Conservation (phyloP, 2,113 vertebrate genomes). For the Charina bottae region DNA sequence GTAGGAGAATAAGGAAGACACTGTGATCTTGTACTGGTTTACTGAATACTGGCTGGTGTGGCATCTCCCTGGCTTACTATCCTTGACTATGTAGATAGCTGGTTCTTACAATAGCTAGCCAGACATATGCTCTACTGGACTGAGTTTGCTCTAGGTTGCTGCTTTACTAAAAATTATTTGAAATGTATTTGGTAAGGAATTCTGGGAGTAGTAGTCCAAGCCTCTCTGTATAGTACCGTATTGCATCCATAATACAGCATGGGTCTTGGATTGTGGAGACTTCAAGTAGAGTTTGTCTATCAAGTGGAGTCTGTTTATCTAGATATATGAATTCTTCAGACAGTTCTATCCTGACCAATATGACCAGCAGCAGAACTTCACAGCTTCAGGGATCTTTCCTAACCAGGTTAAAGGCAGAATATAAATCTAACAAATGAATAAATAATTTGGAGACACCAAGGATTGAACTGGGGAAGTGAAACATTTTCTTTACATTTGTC, state of each 20-base stretch:
- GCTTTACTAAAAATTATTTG: slow-evolving; percentile 41
- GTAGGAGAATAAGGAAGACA: rapidly evolving
- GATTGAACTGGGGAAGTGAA: not conserved
- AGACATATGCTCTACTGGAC: slow-evolving; percentile 23
- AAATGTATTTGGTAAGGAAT: slow-evolving; percentile 40
- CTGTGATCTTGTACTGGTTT: not conserved
- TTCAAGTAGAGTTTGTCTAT: not conserved
- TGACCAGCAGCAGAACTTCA: not conserved
- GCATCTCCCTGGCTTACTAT: not conserved
- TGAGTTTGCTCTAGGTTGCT: slow-evolving; percentile 30
- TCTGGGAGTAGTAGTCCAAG: not conserved
- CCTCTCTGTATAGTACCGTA: not conserved
- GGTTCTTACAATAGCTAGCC: not conserved
- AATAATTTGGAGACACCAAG: not conserved
- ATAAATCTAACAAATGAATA: not conserved
- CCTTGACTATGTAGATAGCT: slow-evolving; percentile 11
- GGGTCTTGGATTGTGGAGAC: not conserved
- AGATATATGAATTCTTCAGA: not conserved
- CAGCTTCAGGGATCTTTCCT: not conserved
- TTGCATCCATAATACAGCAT: not conserved
- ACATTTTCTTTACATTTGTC: not conserved
- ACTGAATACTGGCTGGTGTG: rapidly evolving
- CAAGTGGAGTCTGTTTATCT: not conserved
- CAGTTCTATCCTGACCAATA: not conserved
- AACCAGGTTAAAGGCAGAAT: not conserved